A percentile compares a stretch with the other conserved stretches of the same genome.
Conservation (phyloP, 2,797 vertebrate genomes). For the Paramormyrops hopkinsi region DNA sequence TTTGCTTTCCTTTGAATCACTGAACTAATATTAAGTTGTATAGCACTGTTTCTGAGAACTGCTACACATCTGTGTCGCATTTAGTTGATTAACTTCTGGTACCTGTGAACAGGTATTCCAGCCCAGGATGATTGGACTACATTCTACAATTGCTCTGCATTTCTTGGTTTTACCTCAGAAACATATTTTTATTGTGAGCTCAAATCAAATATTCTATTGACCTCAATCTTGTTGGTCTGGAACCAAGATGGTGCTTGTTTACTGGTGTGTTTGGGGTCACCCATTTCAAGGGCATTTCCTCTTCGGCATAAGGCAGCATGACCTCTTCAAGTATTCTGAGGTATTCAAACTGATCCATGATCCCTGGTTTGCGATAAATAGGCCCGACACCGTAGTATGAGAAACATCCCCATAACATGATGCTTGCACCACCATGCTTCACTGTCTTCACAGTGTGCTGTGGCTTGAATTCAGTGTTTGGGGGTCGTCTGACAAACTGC, state of each 20-base stretch:
- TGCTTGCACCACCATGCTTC: not conserved
- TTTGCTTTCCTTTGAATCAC: not conserved
- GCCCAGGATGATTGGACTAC: not conserved
- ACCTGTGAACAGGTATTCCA: not conserved
- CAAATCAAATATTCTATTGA: not conserved
- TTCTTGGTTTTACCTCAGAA: not conserved
- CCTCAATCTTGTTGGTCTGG: not conserved
- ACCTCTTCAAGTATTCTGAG: not conserved
- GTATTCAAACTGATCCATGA: not conserved
- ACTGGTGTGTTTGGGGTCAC: not conserved
- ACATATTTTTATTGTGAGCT: not conserved
- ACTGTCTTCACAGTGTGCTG: not conserved
- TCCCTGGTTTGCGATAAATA: not conserved
- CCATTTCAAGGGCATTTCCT: not conserved
- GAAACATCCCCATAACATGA: too few relatives aligned
- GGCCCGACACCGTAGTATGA: not conserved
- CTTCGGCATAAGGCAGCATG: not conserved
- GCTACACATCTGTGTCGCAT: not conserved
- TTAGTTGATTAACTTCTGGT: not conserved
- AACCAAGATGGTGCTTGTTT: not conserved
- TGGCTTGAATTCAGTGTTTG: not conserved
- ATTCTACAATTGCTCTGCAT: not conserved
- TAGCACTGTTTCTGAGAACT: not conserved
- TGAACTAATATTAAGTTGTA: not conserved
- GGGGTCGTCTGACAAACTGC: not conserved